Evolutionary conservation across 1,140 invertebrate species (phyloP).

Genomic region (Drosophila sechellia): DNA sequence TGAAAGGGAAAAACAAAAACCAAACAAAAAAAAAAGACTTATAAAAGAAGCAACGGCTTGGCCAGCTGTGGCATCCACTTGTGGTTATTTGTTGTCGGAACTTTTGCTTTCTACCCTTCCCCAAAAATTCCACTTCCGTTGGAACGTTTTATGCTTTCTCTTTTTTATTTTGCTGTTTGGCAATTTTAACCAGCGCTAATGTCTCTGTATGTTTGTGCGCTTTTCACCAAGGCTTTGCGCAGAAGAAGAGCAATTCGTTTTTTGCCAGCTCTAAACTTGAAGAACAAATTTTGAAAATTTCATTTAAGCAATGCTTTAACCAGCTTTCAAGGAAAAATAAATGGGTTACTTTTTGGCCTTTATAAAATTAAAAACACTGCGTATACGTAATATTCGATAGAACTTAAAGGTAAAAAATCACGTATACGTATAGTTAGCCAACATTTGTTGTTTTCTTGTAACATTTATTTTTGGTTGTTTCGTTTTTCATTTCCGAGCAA

Average conservation of each 20-base stretch:
- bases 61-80: conserved; percentile 76
- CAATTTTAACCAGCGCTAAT: conserved; percentile 71
- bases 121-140: conserved; percentile 8
- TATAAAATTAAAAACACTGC: neutral
- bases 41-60: conserved; percentile 40
- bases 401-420: neutral
- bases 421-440: neutral
- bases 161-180: conserved; percentile 36
- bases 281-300: conserved; percentile 13
- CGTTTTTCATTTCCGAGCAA: neutral
- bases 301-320: conserved; percentile 4
- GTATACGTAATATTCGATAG: neutral
- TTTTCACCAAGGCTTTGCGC: conserved; percentile 12
- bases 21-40: conserved; percentile 1
- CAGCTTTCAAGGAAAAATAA: too few species aligned
- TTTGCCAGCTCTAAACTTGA: conserved; percentile 15
- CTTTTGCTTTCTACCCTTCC: conserved; percentile 66
- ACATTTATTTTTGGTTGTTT: too few species aligned
- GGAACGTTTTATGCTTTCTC: conserved; percentile 42
- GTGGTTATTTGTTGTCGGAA: conserved; percentile 78
- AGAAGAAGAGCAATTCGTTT: conserved; percentile 23
- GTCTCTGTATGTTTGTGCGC: conserved; percentile 23
- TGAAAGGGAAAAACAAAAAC: conserved; percentile 16
- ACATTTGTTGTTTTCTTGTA: neutral
- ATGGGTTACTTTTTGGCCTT: too few species aligned